Percentiles rank a stretch among this genome's conserved stretches.
Evolutionary conservation across 2,888 invertebrate genomes (phyloP).

Genomic region (Patella ulyssiponensis): DNA sequence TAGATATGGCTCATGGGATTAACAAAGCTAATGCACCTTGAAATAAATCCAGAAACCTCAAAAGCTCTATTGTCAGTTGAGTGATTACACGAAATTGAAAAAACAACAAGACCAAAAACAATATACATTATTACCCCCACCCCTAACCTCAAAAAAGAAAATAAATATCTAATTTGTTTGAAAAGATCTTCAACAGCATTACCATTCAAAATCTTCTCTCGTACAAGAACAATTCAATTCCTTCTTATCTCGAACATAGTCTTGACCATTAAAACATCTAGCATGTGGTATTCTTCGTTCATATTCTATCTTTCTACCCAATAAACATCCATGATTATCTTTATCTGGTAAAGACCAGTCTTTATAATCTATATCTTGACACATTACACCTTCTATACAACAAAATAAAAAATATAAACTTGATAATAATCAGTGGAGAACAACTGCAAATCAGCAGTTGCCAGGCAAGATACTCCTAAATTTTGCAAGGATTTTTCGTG

Average conservation of each 20-base stretch:
- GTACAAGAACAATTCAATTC: conserved; percentile 85
- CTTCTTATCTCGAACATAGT: conserved; percentile 81
- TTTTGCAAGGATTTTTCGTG: too few species aligned
- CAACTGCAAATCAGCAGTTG: too few species aligned
- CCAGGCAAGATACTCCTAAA: too few species aligned
- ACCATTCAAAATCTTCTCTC: conserved; percentile 87
- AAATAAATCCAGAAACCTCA: too few species aligned
- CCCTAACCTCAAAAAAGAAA: too few species aligned
- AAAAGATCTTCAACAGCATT: conserved; percentile 42
- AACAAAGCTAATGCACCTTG: too few species aligned
- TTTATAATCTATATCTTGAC: conserved; percentile 85
- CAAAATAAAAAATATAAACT: background rate
- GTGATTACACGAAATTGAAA: too few species aligned
- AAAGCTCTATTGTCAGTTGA: too few species aligned
- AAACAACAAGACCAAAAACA: too few species aligned
- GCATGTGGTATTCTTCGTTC: conserved; percentile 82
- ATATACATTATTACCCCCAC: too few species aligned
- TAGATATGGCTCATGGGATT: too few species aligned
- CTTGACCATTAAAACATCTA: conserved; percentile 86
- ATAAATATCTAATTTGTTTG: too few species aligned
- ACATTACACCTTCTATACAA: conserved; percentile 74
- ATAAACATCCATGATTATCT: conserved; percentile 77
- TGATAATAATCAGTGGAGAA: background rate
- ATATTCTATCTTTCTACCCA: conserved; percentile 85
- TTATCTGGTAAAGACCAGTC: conserved; percentile 85